A percentile compares a stretch with the other conserved stretches of the same genome.
Conservation (phyloP, 2,113 vertebrate genomes). For the Fregata magnificens region DNA sequence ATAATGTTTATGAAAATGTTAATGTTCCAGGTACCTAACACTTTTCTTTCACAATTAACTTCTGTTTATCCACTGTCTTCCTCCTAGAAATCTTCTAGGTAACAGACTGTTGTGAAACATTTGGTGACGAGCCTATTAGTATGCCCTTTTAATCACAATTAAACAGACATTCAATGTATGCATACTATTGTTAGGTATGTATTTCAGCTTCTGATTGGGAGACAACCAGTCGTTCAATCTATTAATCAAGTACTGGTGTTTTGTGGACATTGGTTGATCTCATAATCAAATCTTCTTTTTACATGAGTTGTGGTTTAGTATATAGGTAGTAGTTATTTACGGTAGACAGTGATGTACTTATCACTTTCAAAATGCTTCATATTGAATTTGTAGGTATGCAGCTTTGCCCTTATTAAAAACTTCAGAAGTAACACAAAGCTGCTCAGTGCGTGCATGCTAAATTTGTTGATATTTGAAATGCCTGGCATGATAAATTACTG, state of each 20-base stretch:
- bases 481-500: not conserved
- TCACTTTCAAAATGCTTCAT: not conserved
- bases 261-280: not conserved
- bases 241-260: not conserved
- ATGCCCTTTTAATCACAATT: not conserved
- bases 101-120: not conserved
- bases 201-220: not conserved
- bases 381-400: not conserved
- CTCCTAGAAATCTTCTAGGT: not conserved
- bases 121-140: not conserved
- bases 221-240: not conserved
- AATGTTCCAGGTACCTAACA: not conserved
- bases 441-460: not conserved
- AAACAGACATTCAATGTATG: not conserved
- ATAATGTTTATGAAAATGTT: not conserved
- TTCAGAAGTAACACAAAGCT: not conserved
- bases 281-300: not conserved
- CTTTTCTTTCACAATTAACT: not conserved
- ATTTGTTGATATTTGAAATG: not conserved
- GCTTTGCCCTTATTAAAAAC: not conserved
- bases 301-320: not conserved
- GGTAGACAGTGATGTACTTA: not conserved
- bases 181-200: not conserved
- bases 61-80: not conserved
- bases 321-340: not conserved